These are phyloP conservation scores for Bradynema listronoti DNA, from an alignment of 1,140 invertebrate species.

Conservation along the genomic window DNA sequence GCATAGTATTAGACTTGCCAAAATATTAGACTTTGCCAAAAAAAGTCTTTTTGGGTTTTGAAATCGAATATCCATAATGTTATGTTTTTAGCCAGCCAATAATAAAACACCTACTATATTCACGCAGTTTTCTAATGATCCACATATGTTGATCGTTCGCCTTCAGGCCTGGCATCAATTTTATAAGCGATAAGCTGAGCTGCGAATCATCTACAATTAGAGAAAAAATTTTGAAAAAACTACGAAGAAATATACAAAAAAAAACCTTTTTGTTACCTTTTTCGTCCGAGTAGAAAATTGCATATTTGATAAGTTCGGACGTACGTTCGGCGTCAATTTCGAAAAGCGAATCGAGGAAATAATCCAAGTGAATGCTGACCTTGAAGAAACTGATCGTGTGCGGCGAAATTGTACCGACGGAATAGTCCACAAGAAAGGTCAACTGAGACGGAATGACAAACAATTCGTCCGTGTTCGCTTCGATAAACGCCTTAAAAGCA, in stretches of 20 bases:
- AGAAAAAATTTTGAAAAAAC: no score
- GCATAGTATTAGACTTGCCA: no score
- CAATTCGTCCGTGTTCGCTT: not conserved
- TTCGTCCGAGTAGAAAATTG: slow-evolving; percentile 14
- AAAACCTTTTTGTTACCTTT: not conserved
- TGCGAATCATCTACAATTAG: no score
- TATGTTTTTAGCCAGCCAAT: no score
- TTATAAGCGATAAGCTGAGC: no score
- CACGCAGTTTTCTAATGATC: not conserved
- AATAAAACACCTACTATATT: not conserved
- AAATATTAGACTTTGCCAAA: no score
- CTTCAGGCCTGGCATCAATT: slow-evolving; percentile 14
- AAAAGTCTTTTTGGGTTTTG: no score
- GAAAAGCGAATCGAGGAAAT: slow-evolving; percentile 14
- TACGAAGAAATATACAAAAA: no score
- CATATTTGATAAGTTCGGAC: slow-evolving; percentile 18
- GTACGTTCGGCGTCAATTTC: slow-evolving; percentile 12
- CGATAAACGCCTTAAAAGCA: slow-evolving; percentile 11
- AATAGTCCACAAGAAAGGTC: slow-evolving; percentile 17
- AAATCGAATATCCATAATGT: no score
- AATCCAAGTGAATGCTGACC: slow-evolving; percentile 16
- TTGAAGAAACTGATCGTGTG: slow-evolving; percentile 15
- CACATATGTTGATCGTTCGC: no score
- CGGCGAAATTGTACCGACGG: slow-evolving; percentile 9
- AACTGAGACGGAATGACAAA: not conserved